Conservation (phyloP, 2,113 vertebrate genomes). For the Vombatus ursinus region DNA sequence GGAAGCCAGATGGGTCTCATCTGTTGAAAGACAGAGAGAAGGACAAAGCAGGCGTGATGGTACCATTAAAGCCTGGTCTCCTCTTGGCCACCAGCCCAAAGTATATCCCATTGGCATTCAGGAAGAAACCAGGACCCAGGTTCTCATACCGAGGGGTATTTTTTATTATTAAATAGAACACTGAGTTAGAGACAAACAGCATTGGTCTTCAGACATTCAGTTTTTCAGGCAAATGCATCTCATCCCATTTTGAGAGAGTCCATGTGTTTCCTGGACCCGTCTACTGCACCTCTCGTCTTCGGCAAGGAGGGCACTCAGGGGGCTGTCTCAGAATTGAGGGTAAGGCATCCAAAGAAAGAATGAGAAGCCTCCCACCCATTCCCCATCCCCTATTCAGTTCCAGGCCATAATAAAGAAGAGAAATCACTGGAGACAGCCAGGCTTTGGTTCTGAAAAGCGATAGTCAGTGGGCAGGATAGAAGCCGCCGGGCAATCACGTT, state of each 20-base stretch:
- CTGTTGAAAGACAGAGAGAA: background rate
- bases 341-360: conserved; percentile 69
- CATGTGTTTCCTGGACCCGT: background rate
- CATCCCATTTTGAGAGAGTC: conserved; percentile 13
- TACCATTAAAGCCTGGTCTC: background rate
- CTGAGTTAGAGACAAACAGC: conserved; percentile 72
- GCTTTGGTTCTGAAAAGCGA: conserved; percentile 69
- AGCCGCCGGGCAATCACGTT: conserved; percentile 72
- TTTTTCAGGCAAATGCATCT: conserved; percentile 63
- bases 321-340: conserved; percentile 60
- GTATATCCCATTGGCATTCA: background rate
- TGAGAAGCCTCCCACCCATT: background rate
- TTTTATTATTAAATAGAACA: conserved; percentile 80
- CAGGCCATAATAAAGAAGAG: conserved; percentile 11
- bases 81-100: background rate
- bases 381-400: conserved; percentile 7
- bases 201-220: conserved; percentile 54
- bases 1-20: background rate
- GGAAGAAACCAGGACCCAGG: conserved; percentile 63
- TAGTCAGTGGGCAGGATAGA: conserved; percentile 59
- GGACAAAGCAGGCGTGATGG: background rate
- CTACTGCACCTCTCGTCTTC: background rate
- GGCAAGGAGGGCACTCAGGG: conserved; percentile 31
- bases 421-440: conserved; percentile 27
- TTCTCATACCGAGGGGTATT: conserved; percentile 62